Percentiles rank a stretch among this genome's conserved stretches.
Conservation (phyloP, 2,888 invertebrate species). For the Pocota personata region DNA sequence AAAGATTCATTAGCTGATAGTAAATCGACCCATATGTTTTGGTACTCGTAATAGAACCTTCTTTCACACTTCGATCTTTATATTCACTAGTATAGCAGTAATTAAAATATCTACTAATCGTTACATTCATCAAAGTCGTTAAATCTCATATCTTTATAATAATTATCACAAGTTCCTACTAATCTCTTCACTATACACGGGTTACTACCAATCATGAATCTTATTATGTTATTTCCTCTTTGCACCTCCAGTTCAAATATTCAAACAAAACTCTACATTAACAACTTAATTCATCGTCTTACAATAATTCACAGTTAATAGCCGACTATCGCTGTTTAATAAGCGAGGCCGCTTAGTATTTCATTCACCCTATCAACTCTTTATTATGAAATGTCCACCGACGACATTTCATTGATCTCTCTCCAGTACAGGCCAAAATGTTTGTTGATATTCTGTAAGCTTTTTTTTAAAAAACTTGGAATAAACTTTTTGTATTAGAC, state of each 20-base stretch:
- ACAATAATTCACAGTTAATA: background rate
- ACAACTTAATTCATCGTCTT: background rate
- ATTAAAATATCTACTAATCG: no score
- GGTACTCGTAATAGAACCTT: no score
- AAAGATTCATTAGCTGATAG: no score
- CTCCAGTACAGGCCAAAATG: background rate
- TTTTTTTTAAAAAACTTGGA: constrained; percentile 21
- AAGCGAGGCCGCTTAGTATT: background rate
- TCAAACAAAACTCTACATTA: background rate
- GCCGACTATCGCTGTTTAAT: background rate
- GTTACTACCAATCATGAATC: background rate
- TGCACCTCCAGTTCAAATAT: background rate
- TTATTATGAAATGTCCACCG: background rate
- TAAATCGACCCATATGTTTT: no score
- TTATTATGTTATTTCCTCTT: background rate
- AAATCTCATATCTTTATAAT: background rate
- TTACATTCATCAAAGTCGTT: no score
- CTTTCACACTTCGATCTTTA: no score
- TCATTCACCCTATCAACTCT: background rate
- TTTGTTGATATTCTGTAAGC: background rate
- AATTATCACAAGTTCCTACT: background rate
- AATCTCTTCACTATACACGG: background rate
- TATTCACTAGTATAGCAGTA: no score
- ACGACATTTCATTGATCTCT: background rate
- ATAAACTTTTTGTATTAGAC: no score